phyloP scores from a whole-genome alignment of 2,888 invertebrate species.

The Argynnis bischoffii region DNA sequence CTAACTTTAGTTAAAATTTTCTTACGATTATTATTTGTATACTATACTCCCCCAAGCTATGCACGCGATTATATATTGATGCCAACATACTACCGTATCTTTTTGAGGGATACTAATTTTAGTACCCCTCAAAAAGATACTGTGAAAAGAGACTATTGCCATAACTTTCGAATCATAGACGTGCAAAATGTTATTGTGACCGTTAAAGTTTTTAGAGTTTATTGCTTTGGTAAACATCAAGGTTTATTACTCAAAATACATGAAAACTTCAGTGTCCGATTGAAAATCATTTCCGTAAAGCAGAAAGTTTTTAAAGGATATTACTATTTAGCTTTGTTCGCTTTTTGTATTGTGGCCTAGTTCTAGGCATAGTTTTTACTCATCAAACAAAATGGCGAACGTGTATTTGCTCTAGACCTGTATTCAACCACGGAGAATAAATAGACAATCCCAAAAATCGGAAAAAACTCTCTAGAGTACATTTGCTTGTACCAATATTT shows the following conservation, averaged over 20 bases:
- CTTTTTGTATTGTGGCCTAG: not conserved
- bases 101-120: too few relatives aligned
- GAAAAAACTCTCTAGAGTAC: constrained; percentile 6
- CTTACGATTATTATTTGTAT: not conserved
- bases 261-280: too few relatives aligned
- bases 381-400: not conserved
- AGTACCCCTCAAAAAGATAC: too few relatives aligned
- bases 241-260: too few relatives aligned
- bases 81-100: too few relatives aligned
- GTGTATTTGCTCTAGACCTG: not conserved
- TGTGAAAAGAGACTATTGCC: too few relatives aligned
- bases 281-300: too few relatives aligned
- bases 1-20: not conserved
- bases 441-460: constrained; percentile 11
- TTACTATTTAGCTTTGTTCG: not conserved
- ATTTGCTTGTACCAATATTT: not conserved
- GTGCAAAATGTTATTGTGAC: too few relatives aligned
- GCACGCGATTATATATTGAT: too few relatives aligned
- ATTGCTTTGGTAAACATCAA: too few relatives aligned
- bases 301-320: not conserved
- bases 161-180: too few relatives aligned
- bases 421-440: constrained; percentile 9
- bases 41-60: not conserved
- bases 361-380: not conserved
- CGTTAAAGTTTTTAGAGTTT: too few relatives aligned